Evolutionary conservation across 2,888 invertebrate genomes (phyloP), one percentile per base, ranked within the genome.

Genomic region (Trichogramma evanescens): DNA sequence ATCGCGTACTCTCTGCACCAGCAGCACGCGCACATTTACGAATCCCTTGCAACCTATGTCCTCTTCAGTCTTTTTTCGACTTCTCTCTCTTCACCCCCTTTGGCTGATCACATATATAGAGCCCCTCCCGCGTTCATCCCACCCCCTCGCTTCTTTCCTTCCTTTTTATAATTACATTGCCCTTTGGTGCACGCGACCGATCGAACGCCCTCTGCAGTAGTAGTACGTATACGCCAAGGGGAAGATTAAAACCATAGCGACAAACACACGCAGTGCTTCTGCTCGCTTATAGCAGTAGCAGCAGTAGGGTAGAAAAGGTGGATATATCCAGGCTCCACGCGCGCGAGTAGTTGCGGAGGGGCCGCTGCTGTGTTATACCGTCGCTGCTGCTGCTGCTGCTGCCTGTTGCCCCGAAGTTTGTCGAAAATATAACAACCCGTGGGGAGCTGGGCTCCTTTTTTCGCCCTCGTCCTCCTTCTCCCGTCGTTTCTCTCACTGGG

Each of bases 91-190:
- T 46, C 8, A 46, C 5, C 46, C 5, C 9, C 46, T 10, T 10
- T 49, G 13, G 43, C 51, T 10, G 13, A 13, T 38, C 9, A n/a
- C 57, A 44, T 56, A 41, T 38, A 7, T 56, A 41, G 10, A 45
- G 61, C 58, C 58, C 56, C 61, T 56, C 50, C 53, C 63, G 52
- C 60, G 46, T 56, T 59, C 54, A 10, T 48, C 42, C 52, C 53
- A 58, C 58, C 26, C 56, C 62, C 56, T 65, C 60, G 59, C 65
- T 68, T 70, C 26, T 26, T 26, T 26, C 68, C 68, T 70, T 71
- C 70, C 67, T 70, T 69, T 69, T 71, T 70, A 70, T 72, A 71
- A 72, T 71, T 70, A 72, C 69, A 66, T 71, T 57, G 65, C 56
- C 59, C 53, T 10, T 50, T 26, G 9, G 48, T 43, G 46, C 48